Evolutionary conservation across 2,113 vertebrate species (phyloP).

Genomic region (Carollia perspicillata): DNA sequence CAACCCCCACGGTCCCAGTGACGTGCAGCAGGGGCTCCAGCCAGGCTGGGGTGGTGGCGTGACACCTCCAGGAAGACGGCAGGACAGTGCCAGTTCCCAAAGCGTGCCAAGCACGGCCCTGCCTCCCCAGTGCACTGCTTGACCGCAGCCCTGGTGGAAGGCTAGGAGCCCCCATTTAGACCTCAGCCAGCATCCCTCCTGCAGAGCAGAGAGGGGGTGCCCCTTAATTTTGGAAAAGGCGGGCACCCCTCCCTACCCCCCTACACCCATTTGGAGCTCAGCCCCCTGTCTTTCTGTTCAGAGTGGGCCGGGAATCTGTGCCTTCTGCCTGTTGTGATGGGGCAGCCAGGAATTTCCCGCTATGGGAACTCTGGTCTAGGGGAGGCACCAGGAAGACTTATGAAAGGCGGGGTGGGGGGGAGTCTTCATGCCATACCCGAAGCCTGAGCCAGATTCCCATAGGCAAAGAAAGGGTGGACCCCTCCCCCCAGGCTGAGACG

Average conservation of each 20-base stretch:
- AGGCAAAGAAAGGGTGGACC: background rate
- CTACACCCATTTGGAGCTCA: background rate
- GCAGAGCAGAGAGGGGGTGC: rapidly evolving
- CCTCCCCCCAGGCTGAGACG: background rate
- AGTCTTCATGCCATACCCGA: background rate
- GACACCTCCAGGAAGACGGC: background rate
- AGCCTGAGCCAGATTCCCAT: background rate
- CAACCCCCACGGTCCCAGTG: rapidly evolving
- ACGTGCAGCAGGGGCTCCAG: background rate
- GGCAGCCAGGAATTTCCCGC: background rate
- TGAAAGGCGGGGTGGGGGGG: background rate
- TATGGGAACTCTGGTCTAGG: too few species aligned
- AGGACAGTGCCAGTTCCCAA: background rate
- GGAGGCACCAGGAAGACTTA: background rate
- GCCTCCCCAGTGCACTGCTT: background rate
- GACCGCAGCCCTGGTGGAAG: background rate
- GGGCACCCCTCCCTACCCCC: background rate
- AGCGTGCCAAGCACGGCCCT: too few species aligned
- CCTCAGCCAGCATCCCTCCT: background rate
- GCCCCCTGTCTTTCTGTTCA: background rate
- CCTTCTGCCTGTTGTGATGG: rapidly evolving
- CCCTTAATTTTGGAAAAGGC: background rate
- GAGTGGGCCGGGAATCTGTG: rapidly evolving
- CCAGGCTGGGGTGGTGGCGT: background rate
- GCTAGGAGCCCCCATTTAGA: background rate